phyloP scores from a whole-genome alignment of 92 coral and sea anemone species.

The Bergia sp. region DNA sequence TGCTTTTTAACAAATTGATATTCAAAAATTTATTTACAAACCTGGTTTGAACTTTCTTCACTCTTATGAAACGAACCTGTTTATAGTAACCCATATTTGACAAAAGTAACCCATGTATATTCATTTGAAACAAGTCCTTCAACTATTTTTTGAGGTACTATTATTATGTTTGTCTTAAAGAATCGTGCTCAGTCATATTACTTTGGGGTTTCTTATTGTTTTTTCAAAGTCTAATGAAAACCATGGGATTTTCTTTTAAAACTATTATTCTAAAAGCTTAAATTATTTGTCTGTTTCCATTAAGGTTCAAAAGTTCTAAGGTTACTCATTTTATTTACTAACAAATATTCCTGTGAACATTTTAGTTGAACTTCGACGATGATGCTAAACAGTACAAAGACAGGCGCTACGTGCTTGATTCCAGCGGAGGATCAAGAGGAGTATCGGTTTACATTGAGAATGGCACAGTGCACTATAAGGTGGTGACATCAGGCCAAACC shows the following conservation, averaged over 20 bases:
- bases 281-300: too few species aligned
- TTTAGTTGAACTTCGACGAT: slow-evolving; percentile 90
- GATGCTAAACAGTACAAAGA: slow-evolving; percentile 86
- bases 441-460: slow-evolving; percentile 83
- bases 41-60: not conserved
- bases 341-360: not conserved
- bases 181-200: too few species aligned
- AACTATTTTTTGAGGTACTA: not conserved
- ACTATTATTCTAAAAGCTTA: too few species aligned
- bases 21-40: not conserved
- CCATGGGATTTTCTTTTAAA: too few species aligned
- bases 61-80: too few species aligned
- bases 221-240: too few species aligned
- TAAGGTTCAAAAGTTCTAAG: too few species aligned
- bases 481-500: slow-evolving; percentile 83
- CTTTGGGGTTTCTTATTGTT: too few species aligned
- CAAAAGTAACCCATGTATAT: too few species aligned
- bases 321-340: not conserved
- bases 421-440: slow-evolving; percentile 93
- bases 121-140: too few species aligned
- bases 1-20: not conserved
- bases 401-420: slow-evolving; percentile 85
- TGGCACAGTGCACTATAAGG: slow-evolving; percentile 81
- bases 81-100: too few species aligned
- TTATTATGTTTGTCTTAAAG: not conserved